Conservation (phyloP, 1,140 invertebrate genomes). For the Dinoponera quadriceps region DNA sequence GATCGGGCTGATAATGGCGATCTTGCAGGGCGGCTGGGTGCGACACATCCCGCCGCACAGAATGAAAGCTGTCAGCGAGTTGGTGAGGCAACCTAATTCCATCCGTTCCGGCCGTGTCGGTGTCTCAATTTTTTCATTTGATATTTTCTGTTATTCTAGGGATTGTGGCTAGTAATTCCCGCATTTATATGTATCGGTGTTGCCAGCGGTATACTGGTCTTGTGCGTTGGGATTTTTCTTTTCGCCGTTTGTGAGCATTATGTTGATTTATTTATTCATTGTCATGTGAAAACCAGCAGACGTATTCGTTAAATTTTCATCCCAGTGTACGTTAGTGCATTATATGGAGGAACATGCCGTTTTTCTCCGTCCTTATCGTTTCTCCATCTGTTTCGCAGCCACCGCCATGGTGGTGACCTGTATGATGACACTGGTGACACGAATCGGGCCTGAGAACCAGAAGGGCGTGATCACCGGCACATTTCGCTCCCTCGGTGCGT, state of each 20-base stretch:
- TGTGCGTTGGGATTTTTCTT: conserved; percentile 94
- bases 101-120: neutral
- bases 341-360: neutral
- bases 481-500: conserved; percentile 96
- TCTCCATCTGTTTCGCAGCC: conserved; percentile 86
- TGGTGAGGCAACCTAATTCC: conserved; percentile 83
- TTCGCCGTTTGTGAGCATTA: conserved; percentile 94
- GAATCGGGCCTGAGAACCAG: conserved; percentile 92
- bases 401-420: conserved; percentile 98
- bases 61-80: conserved; percentile 90
- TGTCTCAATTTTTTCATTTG: neutral
- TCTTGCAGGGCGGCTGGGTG: conserved; percentile 96
- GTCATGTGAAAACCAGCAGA: neutral
- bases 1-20: conserved; percentile 96
- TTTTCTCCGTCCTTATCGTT: neutral
- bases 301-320: conserved; percentile 19
- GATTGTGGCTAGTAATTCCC: conserved; percentile 94
- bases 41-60: conserved; percentile 91
- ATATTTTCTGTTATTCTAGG: conserved; percentile 85
- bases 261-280: conserved; percentile 40
- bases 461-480: conserved; percentile 97
- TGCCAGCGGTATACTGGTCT: conserved; percentile 86
- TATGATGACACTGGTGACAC: conserved; percentile 95
- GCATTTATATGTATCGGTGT: conserved; percentile 95
- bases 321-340: neutral